A percentile compares a stretch with the other conserved stretches of the same genome.
Evolutionary conservation across 2,113 vertebrate species (phyloP).

Genomic region (Campylomormyrus numenius): DNA sequence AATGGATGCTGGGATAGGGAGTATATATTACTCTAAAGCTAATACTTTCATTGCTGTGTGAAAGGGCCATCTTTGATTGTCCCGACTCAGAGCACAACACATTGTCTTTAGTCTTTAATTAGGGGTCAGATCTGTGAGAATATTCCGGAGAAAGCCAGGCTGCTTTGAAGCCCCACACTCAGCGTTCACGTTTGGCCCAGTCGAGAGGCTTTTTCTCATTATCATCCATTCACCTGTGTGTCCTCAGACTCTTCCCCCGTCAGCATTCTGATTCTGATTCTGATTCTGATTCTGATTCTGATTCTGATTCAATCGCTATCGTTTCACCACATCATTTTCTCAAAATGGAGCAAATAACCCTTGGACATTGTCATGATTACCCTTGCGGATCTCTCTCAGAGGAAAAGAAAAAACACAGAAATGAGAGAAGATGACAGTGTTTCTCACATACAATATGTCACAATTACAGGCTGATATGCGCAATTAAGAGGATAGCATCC

Average conservation of each 20-base stretch:
- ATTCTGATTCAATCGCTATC: background rate
- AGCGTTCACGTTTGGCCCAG: background rate
- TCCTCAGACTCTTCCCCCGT: background rate
- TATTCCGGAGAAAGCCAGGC: background rate
- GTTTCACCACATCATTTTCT: background rate
- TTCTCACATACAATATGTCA: background rate
- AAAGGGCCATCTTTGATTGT: background rate
- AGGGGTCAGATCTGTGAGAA: background rate
- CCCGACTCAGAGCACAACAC: background rate
- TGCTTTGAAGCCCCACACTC: background rate
- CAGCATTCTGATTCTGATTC: too few species aligned
- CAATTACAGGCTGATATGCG: background rate
- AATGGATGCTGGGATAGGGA: background rate
- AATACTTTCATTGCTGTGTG: background rate
- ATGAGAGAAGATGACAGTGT: background rate
- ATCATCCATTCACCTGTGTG: background rate
- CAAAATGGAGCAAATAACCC: background rate
- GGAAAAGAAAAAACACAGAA: background rate
- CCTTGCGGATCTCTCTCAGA: background rate
- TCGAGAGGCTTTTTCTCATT: background rate
- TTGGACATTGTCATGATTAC: background rate
- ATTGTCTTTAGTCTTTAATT: background rate
- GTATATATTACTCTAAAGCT: background rate
- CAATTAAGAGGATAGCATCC: background rate
- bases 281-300: too few species aligned